Evolutionary conservation across 2,797 vertebrate genomes (phyloP).

Genomic region (Ptychobarbus kaznakovi): DNA sequence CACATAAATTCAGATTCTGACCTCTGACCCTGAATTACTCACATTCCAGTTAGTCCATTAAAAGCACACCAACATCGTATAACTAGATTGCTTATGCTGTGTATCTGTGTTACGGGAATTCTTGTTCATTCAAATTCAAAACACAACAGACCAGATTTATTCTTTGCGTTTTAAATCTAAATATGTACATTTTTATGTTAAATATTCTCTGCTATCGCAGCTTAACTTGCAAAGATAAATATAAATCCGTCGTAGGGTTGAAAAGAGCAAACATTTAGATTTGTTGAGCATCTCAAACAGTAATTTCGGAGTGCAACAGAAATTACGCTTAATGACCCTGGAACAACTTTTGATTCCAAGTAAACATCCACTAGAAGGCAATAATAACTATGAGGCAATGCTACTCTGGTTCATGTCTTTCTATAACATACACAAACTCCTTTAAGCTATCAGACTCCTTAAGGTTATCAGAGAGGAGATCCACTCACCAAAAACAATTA

Average conservation of each 20-base stretch:
- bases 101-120: not conserved
- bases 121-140: not conserved
- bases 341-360: not conserved
- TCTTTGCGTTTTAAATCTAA: not conserved
- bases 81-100: not conserved
- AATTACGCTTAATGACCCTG: not conserved
- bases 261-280: not conserved
- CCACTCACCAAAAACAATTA: not conserved
- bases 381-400: not conserved
- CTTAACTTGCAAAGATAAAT: not conserved
- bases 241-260: not conserved
- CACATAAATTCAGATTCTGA: constrained; percentile 34
- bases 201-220: not conserved
- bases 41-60: constrained; percentile 44
- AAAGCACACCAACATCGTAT: not conserved
- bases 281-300: not conserved
- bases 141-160: not conserved
- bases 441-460: not conserved
- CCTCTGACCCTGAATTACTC: constrained; percentile 49
- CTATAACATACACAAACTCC: constrained; percentile 14
- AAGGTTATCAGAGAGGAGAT: not conserved
- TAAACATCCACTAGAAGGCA: constrained; percentile 9
- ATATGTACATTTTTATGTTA: not conserved
- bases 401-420: constrained; percentile 16
- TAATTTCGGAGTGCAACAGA: too few species aligned